Evolutionary conservation across 1,140 invertebrate species (phyloP).

Genomic region (Zaprionus davidi): DNA sequence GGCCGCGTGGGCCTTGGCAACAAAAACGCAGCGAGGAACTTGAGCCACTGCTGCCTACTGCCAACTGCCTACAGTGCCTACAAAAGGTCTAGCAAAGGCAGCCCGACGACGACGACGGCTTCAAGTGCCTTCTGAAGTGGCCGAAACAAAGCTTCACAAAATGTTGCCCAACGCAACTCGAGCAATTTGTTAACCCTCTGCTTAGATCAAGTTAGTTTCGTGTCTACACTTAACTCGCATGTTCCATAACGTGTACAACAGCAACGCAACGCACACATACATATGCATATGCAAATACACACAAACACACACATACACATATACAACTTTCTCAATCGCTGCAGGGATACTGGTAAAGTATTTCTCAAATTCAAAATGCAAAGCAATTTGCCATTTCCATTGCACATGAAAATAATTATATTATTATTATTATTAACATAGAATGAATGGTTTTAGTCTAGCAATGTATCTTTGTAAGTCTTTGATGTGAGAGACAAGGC

Average conservation of each 20-base stretch:
- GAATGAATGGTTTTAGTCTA: too few relatives aligned
- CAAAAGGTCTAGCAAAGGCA: slow-evolving; percentile 32
- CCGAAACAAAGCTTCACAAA: slow-evolving; percentile 68
- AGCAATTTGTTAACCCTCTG: slow-evolving; percentile 48
- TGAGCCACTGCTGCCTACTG: slow-evolving; percentile 54
- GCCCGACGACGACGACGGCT: slow-evolving; percentile 8
- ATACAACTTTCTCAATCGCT: too few relatives aligned
- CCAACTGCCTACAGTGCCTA: slow-evolving; percentile 58
- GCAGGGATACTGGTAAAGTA: too few relatives aligned
- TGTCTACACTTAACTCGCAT: slow-evolving; percentile 16
- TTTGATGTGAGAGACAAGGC: too few relatives aligned
- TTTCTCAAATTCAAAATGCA: too few relatives aligned
- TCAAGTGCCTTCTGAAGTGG: slow-evolving; percentile 65
- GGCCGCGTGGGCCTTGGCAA: slow-evolving; percentile 70
- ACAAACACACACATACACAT: background rate
- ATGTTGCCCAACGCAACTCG: slow-evolving; percentile 66
- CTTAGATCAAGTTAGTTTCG: slow-evolving; percentile 37
- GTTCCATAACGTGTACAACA: slow-evolving; percentile 1
- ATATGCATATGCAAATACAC: background rate
- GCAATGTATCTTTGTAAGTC: too few relatives aligned
- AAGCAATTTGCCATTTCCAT: too few relatives aligned
- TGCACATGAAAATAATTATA: too few relatives aligned
- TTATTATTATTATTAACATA: too few relatives aligned
- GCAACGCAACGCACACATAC: background rate
- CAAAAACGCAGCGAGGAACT: slow-evolving; percentile 53